Evolutionary conservation across 2,888 invertebrate genomes (phyloP).

Genomic region (Andrena trimmerana): DNA sequence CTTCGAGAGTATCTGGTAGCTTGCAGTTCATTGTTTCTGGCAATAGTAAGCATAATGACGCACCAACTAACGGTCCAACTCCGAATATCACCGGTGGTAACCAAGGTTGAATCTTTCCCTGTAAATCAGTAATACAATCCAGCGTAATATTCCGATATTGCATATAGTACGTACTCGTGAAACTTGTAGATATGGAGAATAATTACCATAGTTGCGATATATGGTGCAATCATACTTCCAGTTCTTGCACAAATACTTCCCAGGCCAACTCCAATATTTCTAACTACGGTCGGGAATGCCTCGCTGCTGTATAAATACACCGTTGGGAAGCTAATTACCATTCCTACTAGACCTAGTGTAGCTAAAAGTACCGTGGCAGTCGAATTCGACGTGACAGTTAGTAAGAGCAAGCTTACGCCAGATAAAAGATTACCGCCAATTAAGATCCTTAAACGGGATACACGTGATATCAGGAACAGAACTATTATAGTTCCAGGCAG

Average conservation of each 20-base stretch:
- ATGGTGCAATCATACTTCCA: slow-evolving; percentile 95
- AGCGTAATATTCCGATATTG: background rate
- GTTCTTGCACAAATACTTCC: slow-evolving; percentile 94
- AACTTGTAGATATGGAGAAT: background rate
- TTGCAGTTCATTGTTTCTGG: slow-evolving; percentile 86
- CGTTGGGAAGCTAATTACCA: slow-evolving; percentile 93
- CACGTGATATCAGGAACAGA: slow-evolving; percentile 79
- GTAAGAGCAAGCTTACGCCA: slow-evolving; percentile 76
- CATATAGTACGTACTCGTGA: background rate
- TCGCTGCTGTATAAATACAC: slow-evolving; percentile 96
- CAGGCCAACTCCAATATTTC: slow-evolving; percentile 94
- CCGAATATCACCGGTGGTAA: slow-evolving; percentile 86
- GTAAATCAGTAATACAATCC: slow-evolving; percentile 22
- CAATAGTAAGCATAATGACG: slow-evolving; percentile 84
- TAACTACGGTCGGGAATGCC: slow-evolving; percentile 95
- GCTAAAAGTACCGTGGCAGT: slow-evolving; percentile 88
- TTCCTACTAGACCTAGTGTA: slow-evolving; percentile 91
- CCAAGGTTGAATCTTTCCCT: slow-evolving; percentile 78
- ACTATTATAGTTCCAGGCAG: slow-evolving; percentile 81
- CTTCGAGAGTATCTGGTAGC: slow-evolving; percentile 86
- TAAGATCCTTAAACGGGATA: slow-evolving; percentile 81
- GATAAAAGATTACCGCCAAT: slow-evolving; percentile 80
- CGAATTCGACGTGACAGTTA: slow-evolving; percentile 71
- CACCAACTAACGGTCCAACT: slow-evolving; percentile 84
- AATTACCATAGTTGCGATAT: slow-evolving; percentile 89